Base-by-base conservation (phyloP, 2,113 vertebrate genomes). In the Rhinichthys klamathensis region DNA sequence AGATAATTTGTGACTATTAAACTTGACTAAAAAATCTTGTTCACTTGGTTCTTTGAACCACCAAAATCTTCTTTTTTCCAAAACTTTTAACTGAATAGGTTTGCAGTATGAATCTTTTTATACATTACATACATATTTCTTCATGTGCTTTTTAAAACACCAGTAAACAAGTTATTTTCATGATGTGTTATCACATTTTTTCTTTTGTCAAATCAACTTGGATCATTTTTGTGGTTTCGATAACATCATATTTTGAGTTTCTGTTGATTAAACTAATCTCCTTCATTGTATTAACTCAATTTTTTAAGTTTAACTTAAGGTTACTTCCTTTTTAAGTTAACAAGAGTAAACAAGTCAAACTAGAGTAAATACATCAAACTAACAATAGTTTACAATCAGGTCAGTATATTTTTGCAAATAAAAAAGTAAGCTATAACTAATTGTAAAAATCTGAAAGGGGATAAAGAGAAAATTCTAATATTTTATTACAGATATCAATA, bases 11-110 rank as follows among this genome's bases (percentile, higher is more conserved):
- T 83, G 95, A 94, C 94, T 95, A 96, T 96, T 97, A 96, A 96
- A 95, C 94, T 95, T 95, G 95, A 11, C 94, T 94, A 92, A 95
- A 94, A 94, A 91, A 94, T 92, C 95, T 96, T 96, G 95, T 96
- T 93, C 90, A 93, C 16, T 38, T 23, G 38, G 25, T 46, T 73
- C 41, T 16, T 21, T 13, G 21, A 41, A 46, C 38, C 5, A 23
- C 21, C 23, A 15, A 44, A 38, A 9, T 38, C 18, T 70, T 23
- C 7, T 35, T 32, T 35, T 35, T 51, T 1, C 7, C 27, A 8
- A 30, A 60, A 65, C 25, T 2, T 61, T 61, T 60, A 23, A 35
- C 32, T 35, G 32, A 38, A 38, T 6, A 38, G 35, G 56, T 25
- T 9, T 32, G 18, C 16, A 10, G 11, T 38, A 23, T 35, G 9